A percentile compares a stretch with the other conserved stretches of the same genome.
Evolutionary conservation across 1,140 invertebrate genomes (phyloP).

Genomic region (silkworm (Bombyx mori)): DNA sequence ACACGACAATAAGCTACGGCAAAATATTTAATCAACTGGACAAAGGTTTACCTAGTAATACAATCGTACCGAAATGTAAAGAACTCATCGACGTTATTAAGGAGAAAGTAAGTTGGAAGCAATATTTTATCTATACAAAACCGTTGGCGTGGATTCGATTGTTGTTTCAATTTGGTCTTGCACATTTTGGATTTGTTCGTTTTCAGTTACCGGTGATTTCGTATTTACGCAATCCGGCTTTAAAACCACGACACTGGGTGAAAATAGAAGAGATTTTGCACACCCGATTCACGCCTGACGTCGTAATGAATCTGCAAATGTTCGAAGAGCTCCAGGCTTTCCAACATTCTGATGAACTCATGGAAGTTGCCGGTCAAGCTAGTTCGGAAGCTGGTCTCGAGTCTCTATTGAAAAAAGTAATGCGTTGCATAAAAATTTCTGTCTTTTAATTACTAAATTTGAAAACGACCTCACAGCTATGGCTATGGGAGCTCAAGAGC

Average conservation of each 20-base stretch:
- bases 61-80: slow-evolving; percentile 82
- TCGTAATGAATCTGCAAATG: slow-evolving; percentile 74
- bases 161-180: too few relatives aligned
- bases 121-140: too few relatives aligned
- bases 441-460: too few relatives aligned
- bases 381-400: slow-evolving; percentile 88
- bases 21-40: slow-evolving; percentile 81
- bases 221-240: slow-evolving; percentile 81
- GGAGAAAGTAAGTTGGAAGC: slow-evolving; percentile 72
- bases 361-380: slow-evolving; percentile 87
- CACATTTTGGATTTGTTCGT: neutral
- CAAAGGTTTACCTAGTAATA: slow-evolving; percentile 82
- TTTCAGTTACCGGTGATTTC: slow-evolving; percentile 79
- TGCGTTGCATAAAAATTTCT: neutral
- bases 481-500: neutral
- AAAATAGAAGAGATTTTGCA: slow-evolving; percentile 83
- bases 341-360: slow-evolving; percentile 78
- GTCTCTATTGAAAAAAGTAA: slow-evolving; percentile 81
- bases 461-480: neutral
- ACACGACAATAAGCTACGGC: slow-evolving; percentile 78
- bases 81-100: slow-evolving; percentile 83
- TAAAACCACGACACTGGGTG: slow-evolving; percentile 86
- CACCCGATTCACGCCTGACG: slow-evolving; percentile 79
- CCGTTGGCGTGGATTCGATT: too few relatives aligned
- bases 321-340: slow-evolving; percentile 83